A percentile compares a stretch with the other conserved stretches of the same genome.
Evolutionary conservation across 2,113 vertebrate genomes (phyloP).

Genomic region (Cnemophilus loriae): DNA sequence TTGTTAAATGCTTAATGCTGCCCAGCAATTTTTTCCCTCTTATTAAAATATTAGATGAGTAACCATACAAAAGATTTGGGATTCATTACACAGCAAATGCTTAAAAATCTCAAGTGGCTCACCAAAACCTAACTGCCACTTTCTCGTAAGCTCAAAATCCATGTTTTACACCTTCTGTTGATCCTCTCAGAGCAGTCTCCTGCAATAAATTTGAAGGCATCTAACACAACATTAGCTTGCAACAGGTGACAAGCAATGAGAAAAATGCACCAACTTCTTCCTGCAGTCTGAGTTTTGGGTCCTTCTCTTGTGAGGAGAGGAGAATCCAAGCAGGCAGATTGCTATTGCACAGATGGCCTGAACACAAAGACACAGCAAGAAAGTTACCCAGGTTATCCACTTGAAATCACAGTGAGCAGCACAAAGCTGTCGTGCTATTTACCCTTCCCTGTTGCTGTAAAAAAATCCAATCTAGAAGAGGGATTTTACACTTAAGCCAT

Average conservation of each 20-base stretch:
- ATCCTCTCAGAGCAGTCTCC: not conserved
- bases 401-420: not conserved
- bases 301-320: not conserved
- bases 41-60: not conserved
- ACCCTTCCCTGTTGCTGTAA: not conserved
- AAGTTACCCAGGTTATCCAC: not conserved
- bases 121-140: not conserved
- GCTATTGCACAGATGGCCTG: too few relatives aligned
- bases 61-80: not conserved
- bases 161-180: not conserved
- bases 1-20: not conserved
- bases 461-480: not conserved
- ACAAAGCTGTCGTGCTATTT: fast-evolving
- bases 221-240: not conserved
- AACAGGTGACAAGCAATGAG: not conserved
- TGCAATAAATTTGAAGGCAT: not conserved
- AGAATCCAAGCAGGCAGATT: not conserved
- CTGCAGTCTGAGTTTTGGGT: not conserved
- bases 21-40: not conserved
- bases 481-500: not conserved
- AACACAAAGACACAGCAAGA: not conserved
- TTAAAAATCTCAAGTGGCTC: not conserved
- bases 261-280: fast-evolving
- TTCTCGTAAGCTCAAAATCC: not conserved
- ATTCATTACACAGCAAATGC: not conserved